phyloP scores from a whole-genome alignment of 2,888 invertebrate species.

The Drosophila borealis region DNA sequence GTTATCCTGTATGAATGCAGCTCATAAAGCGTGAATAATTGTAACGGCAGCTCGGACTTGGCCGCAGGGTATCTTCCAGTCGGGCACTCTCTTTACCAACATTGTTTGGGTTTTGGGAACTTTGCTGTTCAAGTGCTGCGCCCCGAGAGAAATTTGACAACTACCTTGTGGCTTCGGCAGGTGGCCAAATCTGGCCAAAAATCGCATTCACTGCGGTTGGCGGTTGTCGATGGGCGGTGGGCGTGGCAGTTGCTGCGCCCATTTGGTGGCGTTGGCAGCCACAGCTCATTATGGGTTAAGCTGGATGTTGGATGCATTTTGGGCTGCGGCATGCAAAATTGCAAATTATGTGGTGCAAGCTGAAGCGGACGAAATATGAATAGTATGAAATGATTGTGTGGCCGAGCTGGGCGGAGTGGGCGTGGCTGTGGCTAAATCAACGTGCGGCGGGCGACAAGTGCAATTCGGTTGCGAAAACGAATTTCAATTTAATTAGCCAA shows the following conservation, averaged over 20 bases:
- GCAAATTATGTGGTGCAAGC: conserved; percentile 44
- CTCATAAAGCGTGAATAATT: too few relatives aligned
- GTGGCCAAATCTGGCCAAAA: not conserved
- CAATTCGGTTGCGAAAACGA: conserved; percentile 34
- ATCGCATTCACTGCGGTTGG: not conserved
- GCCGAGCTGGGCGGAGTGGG: conserved; percentile 16
- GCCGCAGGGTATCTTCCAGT: too few relatives aligned
- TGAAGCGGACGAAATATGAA: conserved; percentile 13
- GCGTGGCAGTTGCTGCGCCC: conserved; percentile 33
- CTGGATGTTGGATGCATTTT: not conserved
- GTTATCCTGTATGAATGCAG: too few relatives aligned
- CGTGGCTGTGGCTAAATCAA: conserved; percentile 30
- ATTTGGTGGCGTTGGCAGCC: conserved; percentile 5
- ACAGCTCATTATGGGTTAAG: conserved; percentile 21
- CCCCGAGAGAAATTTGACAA: not conserved
- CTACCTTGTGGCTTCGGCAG: too few relatives aligned
- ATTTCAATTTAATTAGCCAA: conserved; percentile 65
- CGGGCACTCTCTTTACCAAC: too few relatives aligned
- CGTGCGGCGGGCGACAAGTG: conserved; percentile 56
- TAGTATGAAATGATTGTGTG: conserved; percentile 9
- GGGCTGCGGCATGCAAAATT: conserved; percentile 48
- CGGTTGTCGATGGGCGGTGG: not conserved
- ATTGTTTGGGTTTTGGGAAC: too few relatives aligned
- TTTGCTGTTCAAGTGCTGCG: too few relatives aligned
- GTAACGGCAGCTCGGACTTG: too few relatives aligned